A percentile compares a stretch with the other conserved stretches of the same genome.
Conservation (phyloP, 1,140 invertebrate genomes). For the Panulirus ornatus region DNA sequence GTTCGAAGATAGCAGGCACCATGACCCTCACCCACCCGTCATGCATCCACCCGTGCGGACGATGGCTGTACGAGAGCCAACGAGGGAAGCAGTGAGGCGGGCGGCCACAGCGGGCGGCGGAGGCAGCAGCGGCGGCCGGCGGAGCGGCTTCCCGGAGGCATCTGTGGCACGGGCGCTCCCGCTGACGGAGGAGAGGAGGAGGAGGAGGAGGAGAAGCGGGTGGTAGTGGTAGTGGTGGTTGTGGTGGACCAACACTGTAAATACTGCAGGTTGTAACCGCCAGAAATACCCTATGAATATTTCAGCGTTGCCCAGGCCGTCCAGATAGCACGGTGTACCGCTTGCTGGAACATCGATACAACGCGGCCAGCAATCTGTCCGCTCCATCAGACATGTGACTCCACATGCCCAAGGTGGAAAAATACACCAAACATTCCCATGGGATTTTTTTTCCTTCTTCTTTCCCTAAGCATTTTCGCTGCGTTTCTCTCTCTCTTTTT, state of each 20-base stretch:
- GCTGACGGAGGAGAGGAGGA: too few species aligned
- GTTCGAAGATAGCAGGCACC: too few species aligned
- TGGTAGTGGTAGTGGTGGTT: too few species aligned
- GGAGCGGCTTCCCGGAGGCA: too few species aligned
- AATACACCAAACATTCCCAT: neutral
- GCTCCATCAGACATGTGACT: slow-evolving; percentile 25
- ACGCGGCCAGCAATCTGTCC: slow-evolving; percentile 13
- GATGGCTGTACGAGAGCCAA: too few species aligned
- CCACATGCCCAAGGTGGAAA: neutral
- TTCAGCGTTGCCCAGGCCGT: slow-evolving; percentile 11
- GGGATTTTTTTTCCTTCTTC: neutral
- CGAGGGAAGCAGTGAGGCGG: too few species aligned
- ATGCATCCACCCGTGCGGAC: too few species aligned
- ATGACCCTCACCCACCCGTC: too few species aligned
- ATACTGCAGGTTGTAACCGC: slow-evolving; percentile 39
- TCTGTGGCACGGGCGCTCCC: too few species aligned
- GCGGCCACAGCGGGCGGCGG: too few species aligned
- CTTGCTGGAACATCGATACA: slow-evolving; percentile 21
- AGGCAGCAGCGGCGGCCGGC: too few species aligned
- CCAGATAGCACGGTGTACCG: slow-evolving; percentile 20
- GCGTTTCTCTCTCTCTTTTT: neutral
- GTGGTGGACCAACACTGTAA: neutral
- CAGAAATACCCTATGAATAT: slow-evolving; percentile 54
- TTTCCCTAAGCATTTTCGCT: neutral
- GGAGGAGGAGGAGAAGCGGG: neutral